These are phyloP conservation scores for Chironomus tentans DNA, from an alignment of 2,888 invertebrate genomes.

Conservation along the genomic window DNA sequence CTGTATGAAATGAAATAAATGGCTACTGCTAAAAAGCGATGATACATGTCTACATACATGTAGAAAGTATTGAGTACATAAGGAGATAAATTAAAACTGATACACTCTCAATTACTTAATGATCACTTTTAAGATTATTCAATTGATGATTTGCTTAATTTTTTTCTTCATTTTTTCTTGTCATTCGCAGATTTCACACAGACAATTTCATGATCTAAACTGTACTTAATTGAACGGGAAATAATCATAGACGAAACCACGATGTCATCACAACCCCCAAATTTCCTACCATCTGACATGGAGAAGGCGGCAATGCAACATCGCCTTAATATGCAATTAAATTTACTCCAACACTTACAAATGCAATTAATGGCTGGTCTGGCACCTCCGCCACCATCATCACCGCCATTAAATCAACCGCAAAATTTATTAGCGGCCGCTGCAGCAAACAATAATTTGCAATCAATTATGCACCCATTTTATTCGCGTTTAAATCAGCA, in stretches of 20 bases:
- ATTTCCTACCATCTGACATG: conserved; percentile 19
- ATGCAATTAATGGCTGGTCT: conserved; percentile 27
- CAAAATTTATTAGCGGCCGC: conserved; percentile 25
- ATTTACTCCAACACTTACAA: conserved; percentile 26
- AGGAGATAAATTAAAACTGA: conserved; percentile 2
- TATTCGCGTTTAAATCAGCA: conserved; percentile 25
- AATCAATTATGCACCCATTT: conserved; percentile 28
- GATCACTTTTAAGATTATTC: not conserved
- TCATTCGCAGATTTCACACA: not conserved
- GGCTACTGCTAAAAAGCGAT: too few species aligned
- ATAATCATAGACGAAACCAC: not conserved
- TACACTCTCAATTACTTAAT: conserved; percentile 17
- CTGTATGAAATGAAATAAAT: too few species aligned
- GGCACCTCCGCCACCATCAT: conserved; percentile 24
- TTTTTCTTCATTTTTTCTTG: conserved; percentile 2
- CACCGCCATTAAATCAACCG: conserved; percentile 19
- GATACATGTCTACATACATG: too few species aligned
- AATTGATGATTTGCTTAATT: conserved; percentile 6
- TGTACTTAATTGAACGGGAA: too few species aligned
- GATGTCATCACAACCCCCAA: conserved; percentile 24
- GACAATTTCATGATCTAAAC: not conserved
- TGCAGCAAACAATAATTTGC: conserved; percentile 18
- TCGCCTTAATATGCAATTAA: conserved; percentile 26
- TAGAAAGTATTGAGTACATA: not conserved
- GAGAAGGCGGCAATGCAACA: conserved; percentile 27